Evolutionary conservation across 1,140 invertebrate species (phyloP), one percentile per base, ranked within the genome.

Genomic region (Linepithema humile): DNA sequence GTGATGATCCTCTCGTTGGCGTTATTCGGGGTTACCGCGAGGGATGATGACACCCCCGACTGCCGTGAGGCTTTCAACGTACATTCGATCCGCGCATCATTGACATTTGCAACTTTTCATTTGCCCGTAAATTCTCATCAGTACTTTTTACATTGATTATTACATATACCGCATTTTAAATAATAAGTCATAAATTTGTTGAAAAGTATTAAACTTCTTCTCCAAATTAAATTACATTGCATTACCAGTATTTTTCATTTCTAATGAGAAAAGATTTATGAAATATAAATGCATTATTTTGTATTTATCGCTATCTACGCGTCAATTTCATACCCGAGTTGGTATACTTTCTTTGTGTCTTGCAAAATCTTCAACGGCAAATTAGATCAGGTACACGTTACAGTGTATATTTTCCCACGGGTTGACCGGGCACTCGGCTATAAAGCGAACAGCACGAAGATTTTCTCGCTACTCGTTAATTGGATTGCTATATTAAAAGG

Each of bases 401-500:
- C 43, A n/a, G 40, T 57, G 45, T 40, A 65, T 43, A 38, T 80
- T 59, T 78, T 78, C 75, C 75, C 43, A 55, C 50, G 60, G 59
- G 53, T 38, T 32, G 23, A 38, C 32, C 38, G 70, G 50, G 53
- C 23, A 10, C 48, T 60, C 67, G 43, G 38, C 43, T 17, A 15
- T 17, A 35, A 64, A 32, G 48, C 55, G 59, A 83, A 62, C 65
- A 29, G 17, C 45, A 3, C 12, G 9, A 23, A 64, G 23, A 57
- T 57, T 85, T 74, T 73, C 20, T 45, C 64, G 20, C 32, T 62
- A 64, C 62, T 45, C 64, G 64, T 80, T 80, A 80, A 80, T 80
- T 80, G 75, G 64, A 80, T 80, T 70, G 75, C 64, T 80, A 57
- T 80, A 80, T 80, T 80, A 80, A 80, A 70, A 70, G 48, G 15